phyloP scores from a whole-genome alignment of 2,113 vertebrate species.

The Chlorodrepanis virens region DNA sequence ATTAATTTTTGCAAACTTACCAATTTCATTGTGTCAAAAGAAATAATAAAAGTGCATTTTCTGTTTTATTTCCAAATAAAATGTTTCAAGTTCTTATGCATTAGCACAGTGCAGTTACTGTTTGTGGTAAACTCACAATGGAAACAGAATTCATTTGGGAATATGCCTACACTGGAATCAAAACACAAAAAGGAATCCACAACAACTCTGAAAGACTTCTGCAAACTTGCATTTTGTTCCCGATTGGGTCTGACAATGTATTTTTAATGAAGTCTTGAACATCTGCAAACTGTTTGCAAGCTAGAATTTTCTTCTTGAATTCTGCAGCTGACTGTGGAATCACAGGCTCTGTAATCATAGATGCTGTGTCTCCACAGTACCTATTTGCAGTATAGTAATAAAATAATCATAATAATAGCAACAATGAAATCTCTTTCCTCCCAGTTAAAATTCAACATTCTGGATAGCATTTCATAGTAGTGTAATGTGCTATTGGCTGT shows the following conservation, averaged over 20 bases:
- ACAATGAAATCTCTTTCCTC: slow-evolving; percentile 28
- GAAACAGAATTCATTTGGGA: neutral
- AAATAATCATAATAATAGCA: slow-evolving; percentile 52
- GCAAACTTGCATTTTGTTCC: slow-evolving; percentile 47
- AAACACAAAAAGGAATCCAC: neutral
- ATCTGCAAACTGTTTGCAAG: slow-evolving; percentile 56
- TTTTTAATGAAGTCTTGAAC: slow-evolving; percentile 51
- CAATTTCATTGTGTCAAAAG: neutral
- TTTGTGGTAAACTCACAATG: neutral
- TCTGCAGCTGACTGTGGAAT: slow-evolving; percentile 28
- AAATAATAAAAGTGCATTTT: neutral
- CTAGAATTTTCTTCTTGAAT: slow-evolving; percentile 33
- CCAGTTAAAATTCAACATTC: slow-evolving; percentile 2
- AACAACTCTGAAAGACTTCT: slow-evolving; percentile 13
- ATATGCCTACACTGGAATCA: neutral
- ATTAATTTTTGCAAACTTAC: neutral
- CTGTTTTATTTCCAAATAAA: neutral
- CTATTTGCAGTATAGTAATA: slow-evolving; percentile 40
- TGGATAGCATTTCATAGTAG: neutral
- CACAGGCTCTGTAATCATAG: slow-evolving; percentile 17
- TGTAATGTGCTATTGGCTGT: neutral
- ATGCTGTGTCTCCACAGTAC: slow-evolving; percentile 32
- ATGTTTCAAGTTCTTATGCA: neutral
- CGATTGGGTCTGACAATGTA: neutral
- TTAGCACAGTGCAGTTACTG: neutral